Evolutionary conservation across 2,888 invertebrate species (phyloP), one percentile per base, ranked within the genome.

Genomic region (Tetragonisca angustula): DNA sequence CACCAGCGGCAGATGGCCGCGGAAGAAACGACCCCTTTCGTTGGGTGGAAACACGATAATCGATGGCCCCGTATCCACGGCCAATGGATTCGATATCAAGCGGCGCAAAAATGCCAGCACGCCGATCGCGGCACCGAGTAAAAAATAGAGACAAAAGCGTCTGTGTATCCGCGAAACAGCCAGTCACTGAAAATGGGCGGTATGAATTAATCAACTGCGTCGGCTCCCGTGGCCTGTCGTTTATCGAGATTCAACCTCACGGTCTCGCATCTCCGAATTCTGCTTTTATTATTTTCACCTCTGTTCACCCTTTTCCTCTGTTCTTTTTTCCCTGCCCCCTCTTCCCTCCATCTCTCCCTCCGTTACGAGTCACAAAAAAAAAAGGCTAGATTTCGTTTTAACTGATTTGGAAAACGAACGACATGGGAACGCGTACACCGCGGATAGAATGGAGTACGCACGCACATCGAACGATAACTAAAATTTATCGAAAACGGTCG

Each of bases 181-280:
- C 52, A 80, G 73, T 68, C 72, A 59, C 75, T 78, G 82, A 87
- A 88, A 88, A 83, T 84, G 80, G 82, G 67, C 77, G 76, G 81
- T 76, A 87, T 89, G 85, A 88, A 88, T 88, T 88, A 88, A 88
- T 88, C 88, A 89, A 87, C 76, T 54, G 71, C 72, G 21, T 62
- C 69, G 71, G 52, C 76, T 68, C 79, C 74, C 86, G 73, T 65
- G 72, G 76, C 76, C 65, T 65, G 80, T 77, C 82, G 84, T 82
- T 88, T 88, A 88, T 88, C 78, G 89, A 88, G 80, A 79, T 79
- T 65, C 69, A 36, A 65, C 70, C 59, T 5, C 21, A 61, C 54
- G 9, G 61, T 15, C 27, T 52, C 24, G 52, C 27, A 56, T 61
- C 70, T 43, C n/a, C 75, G 15, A 81, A 75, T 50, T 52, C 56